Conservation (phyloP, 2,797 vertebrate species). For the Nothura maculosa region DNA sequence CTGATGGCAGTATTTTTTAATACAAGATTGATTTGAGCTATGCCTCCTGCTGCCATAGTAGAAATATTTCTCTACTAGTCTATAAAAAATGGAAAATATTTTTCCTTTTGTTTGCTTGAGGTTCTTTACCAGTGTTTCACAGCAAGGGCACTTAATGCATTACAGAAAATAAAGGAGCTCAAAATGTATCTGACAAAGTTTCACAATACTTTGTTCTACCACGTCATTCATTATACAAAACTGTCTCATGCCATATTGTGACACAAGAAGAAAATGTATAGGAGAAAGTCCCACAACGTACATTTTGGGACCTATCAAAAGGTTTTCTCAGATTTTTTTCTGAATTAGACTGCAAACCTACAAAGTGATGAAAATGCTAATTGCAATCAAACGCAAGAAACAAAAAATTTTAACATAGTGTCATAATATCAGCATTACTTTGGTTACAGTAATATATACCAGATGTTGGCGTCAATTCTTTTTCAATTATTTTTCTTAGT, state of each 20-base stretch:
- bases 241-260: neutral
- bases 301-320: neutral
- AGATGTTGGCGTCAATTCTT: too few relatives aligned
- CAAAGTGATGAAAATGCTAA: neutral
- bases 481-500: neutral
- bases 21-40: neutral
- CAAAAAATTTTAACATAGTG: accelerated
- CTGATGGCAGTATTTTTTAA: neutral
- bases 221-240: neutral
- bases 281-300: neutral
- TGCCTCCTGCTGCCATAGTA: neutral
- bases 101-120: neutral
- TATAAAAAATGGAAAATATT: neutral
- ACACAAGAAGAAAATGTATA: neutral
- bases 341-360: neutral
- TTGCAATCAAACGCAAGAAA: neutral
- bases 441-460: neutral
- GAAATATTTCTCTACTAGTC: neutral
- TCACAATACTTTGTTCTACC: neutral
- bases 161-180: neutral
- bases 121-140: neutral
- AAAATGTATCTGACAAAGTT: neutral
- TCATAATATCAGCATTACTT: too few relatives aligned
- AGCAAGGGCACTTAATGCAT: neutral
- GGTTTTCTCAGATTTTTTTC: neutral